phyloP scores from a whole-genome alignment of 1,140 invertebrate species.

The Cyphomyrmex costatus region DNA sequence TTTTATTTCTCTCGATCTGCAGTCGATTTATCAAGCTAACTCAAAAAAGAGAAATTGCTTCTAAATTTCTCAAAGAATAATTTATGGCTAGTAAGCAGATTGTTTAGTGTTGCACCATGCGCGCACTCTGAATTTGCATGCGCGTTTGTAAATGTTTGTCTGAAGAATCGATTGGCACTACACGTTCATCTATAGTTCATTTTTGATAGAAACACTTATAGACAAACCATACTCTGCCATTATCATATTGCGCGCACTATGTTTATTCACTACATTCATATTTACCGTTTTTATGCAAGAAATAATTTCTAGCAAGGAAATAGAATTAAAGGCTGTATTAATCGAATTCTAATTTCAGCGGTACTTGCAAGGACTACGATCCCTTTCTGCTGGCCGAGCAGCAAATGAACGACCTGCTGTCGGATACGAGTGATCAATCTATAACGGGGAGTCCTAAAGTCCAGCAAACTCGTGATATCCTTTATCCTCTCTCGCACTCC shows the following conservation, averaged over 20 bases:
- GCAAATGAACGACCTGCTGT: constrained; percentile 90
- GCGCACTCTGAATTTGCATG: constrained; percentile 13
- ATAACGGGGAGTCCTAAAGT: constrained; percentile 68
- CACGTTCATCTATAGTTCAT: background rate
- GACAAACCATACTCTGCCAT: background rate
- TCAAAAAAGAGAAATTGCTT: constrained; percentile 20
- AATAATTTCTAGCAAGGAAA: background rate
- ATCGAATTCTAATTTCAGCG: constrained; percentile 79
- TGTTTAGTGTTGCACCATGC: background rate
- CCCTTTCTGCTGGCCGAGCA: constrained; percentile 90
- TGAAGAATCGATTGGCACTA: background rate
- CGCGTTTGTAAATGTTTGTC: constrained; percentile 13
- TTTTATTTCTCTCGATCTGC: background rate
- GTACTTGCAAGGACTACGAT: constrained; percentile 87
- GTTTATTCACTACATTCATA: background rate
- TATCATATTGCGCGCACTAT: background rate
- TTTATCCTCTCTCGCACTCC: constrained; percentile 82
- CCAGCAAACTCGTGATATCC: constrained; percentile 61
- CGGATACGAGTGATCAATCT: constrained; percentile 82
- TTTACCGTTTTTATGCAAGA: background rate
- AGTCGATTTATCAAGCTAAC: background rate
- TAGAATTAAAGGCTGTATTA: background rate
- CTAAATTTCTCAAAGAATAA: constrained; percentile 12
- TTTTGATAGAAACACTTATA: background rate
- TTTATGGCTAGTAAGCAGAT: background rate